These are phyloP conservation scores for Temnothorax unifasciatus DNA, from an alignment of 2,888 invertebrate species.

Conservation along the genomic window DNA sequence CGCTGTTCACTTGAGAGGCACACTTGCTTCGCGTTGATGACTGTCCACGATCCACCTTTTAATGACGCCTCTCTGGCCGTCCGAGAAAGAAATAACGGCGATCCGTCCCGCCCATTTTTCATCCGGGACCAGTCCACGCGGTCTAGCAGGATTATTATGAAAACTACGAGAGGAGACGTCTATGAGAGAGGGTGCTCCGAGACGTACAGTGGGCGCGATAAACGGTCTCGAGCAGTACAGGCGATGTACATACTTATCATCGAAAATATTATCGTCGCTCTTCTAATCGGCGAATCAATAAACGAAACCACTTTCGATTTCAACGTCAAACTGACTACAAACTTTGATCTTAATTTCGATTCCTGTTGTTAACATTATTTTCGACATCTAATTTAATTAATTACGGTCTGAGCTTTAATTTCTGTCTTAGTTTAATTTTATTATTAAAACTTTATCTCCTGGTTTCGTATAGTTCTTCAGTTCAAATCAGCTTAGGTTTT, in stretches of 20 bases:
- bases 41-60: slow-evolving; percentile 68
- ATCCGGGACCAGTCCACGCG: slow-evolving; percentile 71
- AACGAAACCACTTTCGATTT: not conserved
- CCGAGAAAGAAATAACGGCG: slow-evolving; percentile 64
- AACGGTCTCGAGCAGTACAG: not conserved
- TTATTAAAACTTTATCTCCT: not conserved
- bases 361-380: not conserved
- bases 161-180: slow-evolving; percentile 57
- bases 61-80: slow-evolving; percentile 60
- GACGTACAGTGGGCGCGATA: slow-evolving; percentile 55
- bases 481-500: not conserved
- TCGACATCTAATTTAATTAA: not conserved
- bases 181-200: slow-evolving; percentile 54
- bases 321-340: not conserved
- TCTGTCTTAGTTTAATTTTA: not conserved
- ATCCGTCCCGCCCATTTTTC: slow-evolving; percentile 73
- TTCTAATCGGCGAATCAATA: not conserved
- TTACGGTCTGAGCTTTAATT: not conserved
- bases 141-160: slow-evolving; percentile 72
- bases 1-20: not conserved
- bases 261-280: not conserved
- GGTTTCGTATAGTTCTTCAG: not conserved
- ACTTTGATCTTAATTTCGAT: not conserved
- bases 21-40: slow-evolving; percentile 56
- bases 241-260: not conserved